phyloP scores from a whole-genome alignment of 2,888 invertebrate species.

The Aphrophora alni region DNA sequence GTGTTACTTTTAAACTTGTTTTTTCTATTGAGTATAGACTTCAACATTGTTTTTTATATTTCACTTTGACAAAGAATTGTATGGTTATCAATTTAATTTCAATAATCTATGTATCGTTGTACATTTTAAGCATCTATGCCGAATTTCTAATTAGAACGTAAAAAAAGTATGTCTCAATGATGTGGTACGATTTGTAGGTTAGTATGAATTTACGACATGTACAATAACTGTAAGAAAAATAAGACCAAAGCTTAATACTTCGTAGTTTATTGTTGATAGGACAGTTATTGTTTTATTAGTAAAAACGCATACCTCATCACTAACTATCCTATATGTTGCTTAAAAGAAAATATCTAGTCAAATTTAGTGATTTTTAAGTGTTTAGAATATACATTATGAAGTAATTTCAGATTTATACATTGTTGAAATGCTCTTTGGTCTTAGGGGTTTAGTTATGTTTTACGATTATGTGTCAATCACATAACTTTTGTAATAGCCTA shows the following conservation, averaged over 20 bases:
- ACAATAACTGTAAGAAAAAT: conserved; percentile 1
- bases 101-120: conserved; percentile 31
- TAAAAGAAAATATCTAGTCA: background rate
- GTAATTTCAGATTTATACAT: background rate
- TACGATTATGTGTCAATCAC: no score
- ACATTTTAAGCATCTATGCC: conserved; percentile 35
- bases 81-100: conserved; percentile 39
- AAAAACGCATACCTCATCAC: background rate
- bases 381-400: background rate
- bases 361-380: conserved; percentile 7
- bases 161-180: background rate
- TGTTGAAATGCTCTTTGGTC: background rate
- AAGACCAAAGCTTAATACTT: background rate
- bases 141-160: conserved; percentile 36
- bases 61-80: conserved; percentile 40
- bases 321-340: background rate
- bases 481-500: background rate
- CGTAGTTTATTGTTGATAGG: background rate
- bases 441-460: background rate
- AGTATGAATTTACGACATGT: background rate
- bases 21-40: conserved; percentile 30
- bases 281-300: background rate
- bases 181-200: background rate
- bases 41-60: conserved; percentile 28
- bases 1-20: conserved; percentile 28